Evolutionary conservation across 2,888 invertebrate genomes (phyloP).

Genomic region (Cheilosia variabilis): DNA sequence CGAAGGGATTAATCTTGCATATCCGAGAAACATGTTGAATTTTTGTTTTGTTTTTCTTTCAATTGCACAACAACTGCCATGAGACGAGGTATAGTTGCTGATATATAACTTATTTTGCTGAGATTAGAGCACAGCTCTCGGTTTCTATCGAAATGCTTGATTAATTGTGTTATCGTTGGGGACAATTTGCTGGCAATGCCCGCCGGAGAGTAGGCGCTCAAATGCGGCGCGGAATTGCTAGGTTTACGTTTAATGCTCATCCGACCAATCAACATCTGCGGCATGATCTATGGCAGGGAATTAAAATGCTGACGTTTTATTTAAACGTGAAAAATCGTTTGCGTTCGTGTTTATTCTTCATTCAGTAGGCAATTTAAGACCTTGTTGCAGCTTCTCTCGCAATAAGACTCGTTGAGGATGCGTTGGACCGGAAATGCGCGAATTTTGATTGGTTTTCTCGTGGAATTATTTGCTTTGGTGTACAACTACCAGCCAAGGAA

Average conservation of each 20-base stretch:
- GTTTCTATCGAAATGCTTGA: conserved; percentile 60
- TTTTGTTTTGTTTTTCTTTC: conserved; percentile 22
- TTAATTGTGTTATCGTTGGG: conserved; percentile 69
- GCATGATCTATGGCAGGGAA: conserved; percentile 66
- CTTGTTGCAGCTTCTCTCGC: background rate
- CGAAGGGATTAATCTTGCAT: conserved; percentile 69
- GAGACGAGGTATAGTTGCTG: conserved; percentile 12
- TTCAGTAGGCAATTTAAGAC: conserved; percentile 5
- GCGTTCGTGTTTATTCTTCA: conserved; percentile 12
- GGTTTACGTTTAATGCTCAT: conserved; percentile 46
- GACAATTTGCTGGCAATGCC: conserved; percentile 70
- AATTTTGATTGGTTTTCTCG: too few relatives aligned
- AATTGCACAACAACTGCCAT: conserved; percentile 13
- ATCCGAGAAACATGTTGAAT: conserved; percentile 9
- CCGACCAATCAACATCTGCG: conserved; percentile 60
- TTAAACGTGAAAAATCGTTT: conserved; percentile 74
- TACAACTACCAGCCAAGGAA: too few relatives aligned
- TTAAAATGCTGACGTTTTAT: conserved; percentile 69
- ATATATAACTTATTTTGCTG: conserved; percentile 21
- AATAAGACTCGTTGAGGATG: background rate
- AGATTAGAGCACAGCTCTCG: conserved; percentile 14
- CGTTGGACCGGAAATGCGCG: too few relatives aligned
- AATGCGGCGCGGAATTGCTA: conserved; percentile 16
- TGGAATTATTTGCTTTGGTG: too few relatives aligned
- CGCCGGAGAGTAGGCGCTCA: conserved; percentile 49